These are phyloP conservation scores for Brachionus asplanchnoidis DNA, from an alignment of 1,140 invertebrate genomes.

Conservation along the genomic window DNA sequence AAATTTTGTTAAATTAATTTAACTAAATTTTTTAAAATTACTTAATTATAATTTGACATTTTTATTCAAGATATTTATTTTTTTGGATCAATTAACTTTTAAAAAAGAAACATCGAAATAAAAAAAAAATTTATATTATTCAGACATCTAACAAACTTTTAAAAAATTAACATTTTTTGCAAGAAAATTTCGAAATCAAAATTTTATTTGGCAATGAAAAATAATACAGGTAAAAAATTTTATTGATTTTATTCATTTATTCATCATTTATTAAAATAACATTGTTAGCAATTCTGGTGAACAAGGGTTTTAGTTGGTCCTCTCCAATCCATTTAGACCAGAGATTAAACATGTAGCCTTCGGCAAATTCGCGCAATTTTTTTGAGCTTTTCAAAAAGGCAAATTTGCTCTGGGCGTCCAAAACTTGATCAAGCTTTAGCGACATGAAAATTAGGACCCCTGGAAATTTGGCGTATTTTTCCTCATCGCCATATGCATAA, in stretches of 20 bases:
- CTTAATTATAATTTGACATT: too few relatives aligned
- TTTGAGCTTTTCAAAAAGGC: neutral
- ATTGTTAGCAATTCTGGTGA: slow-evolving; percentile 36
- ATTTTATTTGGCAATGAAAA: neutral
- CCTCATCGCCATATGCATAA: slow-evolving; percentile 36
- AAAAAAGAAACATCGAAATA: neutral
- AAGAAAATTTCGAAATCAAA: neutral
- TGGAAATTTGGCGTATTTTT: neutral
- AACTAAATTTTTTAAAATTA: too few relatives aligned
- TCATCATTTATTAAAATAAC: slow-evolving; percentile 13
- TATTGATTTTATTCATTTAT: neutral
- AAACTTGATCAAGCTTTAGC: neutral
- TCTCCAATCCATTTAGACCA: slow-evolving; percentile 20
- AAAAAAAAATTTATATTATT: neutral
- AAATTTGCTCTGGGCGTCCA: neutral
- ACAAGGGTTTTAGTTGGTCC: slow-evolving; percentile 25
- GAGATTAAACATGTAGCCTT: slow-evolving; percentile 28
- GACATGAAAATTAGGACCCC: slow-evolving; percentile 36
- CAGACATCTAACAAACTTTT: neutral
- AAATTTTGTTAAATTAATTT: too few relatives aligned
- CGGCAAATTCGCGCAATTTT: neutral
- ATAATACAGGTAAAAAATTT: neutral
- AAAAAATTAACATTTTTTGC: neutral
- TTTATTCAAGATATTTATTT: too few relatives aligned
- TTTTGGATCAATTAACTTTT: too few relatives aligned